Percentiles rank a stretch among this genome's conserved stretches.
These are phyloP conservation scores for Dusona sp. DNA, from an alignment of 2,888 invertebrate species.

Conservation along the genomic window DNA sequence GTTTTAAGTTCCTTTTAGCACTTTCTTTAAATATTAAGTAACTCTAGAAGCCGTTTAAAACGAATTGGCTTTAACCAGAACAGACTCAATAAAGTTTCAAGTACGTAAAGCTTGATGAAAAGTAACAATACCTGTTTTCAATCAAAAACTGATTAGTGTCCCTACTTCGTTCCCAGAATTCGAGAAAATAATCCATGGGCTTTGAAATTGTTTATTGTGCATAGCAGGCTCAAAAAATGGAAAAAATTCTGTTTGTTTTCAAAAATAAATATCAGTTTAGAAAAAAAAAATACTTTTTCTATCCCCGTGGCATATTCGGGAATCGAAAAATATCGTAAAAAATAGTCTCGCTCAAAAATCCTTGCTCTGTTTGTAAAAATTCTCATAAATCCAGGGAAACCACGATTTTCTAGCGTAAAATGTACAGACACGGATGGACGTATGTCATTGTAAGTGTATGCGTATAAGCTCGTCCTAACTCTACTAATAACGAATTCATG, in stretches of 20 bases:
- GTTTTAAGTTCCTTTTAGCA: neutral
- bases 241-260: neutral
- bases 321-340: neutral
- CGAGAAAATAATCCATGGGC: neutral
- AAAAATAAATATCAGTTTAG: neutral
- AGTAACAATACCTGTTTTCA: neutral
- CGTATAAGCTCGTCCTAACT: slow-evolving; percentile 54
- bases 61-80: too few relatives aligned
- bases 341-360: neutral
- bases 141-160: neutral
- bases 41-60: too few relatives aligned
- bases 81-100: too few relatives aligned
- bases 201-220: neutral
- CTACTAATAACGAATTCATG: slow-evolving; percentile 70
- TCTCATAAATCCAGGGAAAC: slow-evolving; percentile 9
- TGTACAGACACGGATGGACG: slow-evolving; percentile 12
- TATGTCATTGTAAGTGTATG: slow-evolving; percentile 25
- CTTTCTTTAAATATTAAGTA: neutral
- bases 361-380: neutral
- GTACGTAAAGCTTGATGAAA: neutral
- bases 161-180: neutral
- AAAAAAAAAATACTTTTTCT: neutral
- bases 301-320: too few relatives aligned
- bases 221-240: neutral
- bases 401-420: neutral